Evolutionary conservation across 2,888 invertebrate species (phyloP), one percentile per base, ranked within the genome.

Genomic region (Hecatera dysodea): DNA sequence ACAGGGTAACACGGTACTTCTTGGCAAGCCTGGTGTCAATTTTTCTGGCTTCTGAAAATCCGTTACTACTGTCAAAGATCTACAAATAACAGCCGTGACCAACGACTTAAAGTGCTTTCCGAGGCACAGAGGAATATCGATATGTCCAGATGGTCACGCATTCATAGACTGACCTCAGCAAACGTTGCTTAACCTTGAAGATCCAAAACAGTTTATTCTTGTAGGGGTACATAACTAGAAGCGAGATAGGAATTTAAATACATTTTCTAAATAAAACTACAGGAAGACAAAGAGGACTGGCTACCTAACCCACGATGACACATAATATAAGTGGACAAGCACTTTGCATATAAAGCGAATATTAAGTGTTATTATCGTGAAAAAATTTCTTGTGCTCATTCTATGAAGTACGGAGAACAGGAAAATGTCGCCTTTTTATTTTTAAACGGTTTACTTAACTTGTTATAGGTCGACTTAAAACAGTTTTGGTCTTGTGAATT

Each of bases 321-420:
- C 48, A 66, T 46, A 48, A 61, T 68, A 67, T 48, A 56, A 78
- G 60, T 70, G 81, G 70, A 75, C 76, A 66, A 61, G 63, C 63
- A 64, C 36, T 82, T 80, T 78, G 82, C 68, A 80, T 80, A 78
- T 62, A 78, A 64, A 80, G 15, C 15, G 78, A 78, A 76, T 69
- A 69, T 69, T 57, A 57, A 72, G 64, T 48, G 46, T 73, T 68
- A 48, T 67, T 69, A 60, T 73, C 42, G n/a, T 48, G 48, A 50
- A 64, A 61, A 36, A 44, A 5, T 53, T 44, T 22, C 55, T 27
- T 66, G 17, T 64, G 42, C 33, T 27, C 22, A 3, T 57, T 24
- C 56, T 56, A 29, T 46, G 24, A 57, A 71, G 44, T 39, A 55
- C 8, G 22, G 15, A 9, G 15, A 22, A 67, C 19, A 46, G 33